Evolutionary conservation across 1,140 invertebrate genomes (phyloP).

Genomic region (Odontomachus brunneus): DNA sequence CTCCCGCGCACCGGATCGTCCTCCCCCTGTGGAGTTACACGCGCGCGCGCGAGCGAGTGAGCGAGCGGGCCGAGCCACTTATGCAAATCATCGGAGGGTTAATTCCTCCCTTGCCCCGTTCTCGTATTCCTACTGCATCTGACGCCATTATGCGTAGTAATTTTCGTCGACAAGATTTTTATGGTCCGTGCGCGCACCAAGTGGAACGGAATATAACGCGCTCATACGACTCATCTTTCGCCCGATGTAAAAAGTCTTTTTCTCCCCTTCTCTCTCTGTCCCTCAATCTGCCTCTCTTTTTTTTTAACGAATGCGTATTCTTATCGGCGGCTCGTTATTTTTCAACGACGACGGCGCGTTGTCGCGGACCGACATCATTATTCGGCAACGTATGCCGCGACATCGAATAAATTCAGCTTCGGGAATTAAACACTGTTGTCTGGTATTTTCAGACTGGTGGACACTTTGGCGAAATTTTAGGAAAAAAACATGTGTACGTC

Average conservation of each 20-base stretch:
- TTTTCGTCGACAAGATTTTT: slow-evolving; percentile 49
- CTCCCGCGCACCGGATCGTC: slow-evolving; percentile 66
- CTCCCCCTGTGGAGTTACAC: background rate
- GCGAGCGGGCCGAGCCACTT: slow-evolving; percentile 77
- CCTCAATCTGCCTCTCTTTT: no score
- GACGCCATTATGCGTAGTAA: slow-evolving; percentile 50
- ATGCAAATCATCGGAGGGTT: slow-evolving; percentile 81
- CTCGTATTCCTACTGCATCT: slow-evolving; percentile 45
- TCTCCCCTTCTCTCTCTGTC: no score
- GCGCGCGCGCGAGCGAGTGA: background rate
- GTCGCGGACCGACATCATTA: slow-evolving; percentile 46
- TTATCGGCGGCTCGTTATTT: slow-evolving; percentile 16
- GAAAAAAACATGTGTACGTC: slow-evolving; percentile 73
- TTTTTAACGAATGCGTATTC: slow-evolving; percentile 28
- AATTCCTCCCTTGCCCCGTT: slow-evolving; percentile 68
- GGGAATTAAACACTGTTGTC: slow-evolving; percentile 69
- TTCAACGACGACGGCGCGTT: background rate
- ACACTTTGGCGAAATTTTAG: slow-evolving; percentile 73
- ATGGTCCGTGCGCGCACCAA: slow-evolving; percentile 25
- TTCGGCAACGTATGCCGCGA: slow-evolving; percentile 53
- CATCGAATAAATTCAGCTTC: slow-evolving; percentile 58
- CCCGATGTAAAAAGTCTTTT: slow-evolving; percentile 12
- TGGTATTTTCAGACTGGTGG: slow-evolving; percentile 69
- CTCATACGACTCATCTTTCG: slow-evolving; percentile 25
- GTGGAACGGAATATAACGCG: slow-evolving; percentile 42